Evolutionary conservation across 2,888 invertebrate species (phyloP).

Genomic region (Ophion costatus): DNA sequence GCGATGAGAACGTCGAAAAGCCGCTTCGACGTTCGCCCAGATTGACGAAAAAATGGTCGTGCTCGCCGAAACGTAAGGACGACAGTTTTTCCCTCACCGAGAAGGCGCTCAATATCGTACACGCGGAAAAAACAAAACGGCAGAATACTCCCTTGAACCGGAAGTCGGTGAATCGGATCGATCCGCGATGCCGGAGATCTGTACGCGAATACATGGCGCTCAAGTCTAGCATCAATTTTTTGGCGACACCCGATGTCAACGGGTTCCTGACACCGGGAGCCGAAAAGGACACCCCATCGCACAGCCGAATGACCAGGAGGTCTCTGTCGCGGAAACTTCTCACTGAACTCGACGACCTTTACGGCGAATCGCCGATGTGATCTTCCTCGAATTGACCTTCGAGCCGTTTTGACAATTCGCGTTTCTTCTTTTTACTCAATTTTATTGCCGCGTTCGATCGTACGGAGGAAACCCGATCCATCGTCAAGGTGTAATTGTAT

Average conservation of each 20-base stretch:
- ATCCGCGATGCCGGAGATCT: constrained; percentile 52
- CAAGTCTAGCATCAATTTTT: constrained; percentile 38
- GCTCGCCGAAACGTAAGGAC: constrained; percentile 6
- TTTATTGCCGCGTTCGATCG: not conserved
- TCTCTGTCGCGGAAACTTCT: constrained; percentile 49
- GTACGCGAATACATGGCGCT: constrained; percentile 59
- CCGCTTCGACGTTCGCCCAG: constrained; percentile 32
- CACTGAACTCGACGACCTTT: constrained; percentile 48
- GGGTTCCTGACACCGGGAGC: constrained; percentile 33
- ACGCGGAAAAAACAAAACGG: not conserved
- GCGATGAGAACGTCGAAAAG: not conserved
- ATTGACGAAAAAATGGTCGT: not conserved
- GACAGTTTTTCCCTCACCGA: constrained; percentile 56
- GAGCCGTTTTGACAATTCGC: not conserved
- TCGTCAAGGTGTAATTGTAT: not conserved
- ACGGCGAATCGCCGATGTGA: constrained; percentile 49
- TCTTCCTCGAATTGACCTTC: not conserved
- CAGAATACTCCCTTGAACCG: not conserved
- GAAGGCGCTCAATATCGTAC: constrained; percentile 42
- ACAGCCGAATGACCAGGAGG: constrained; percentile 24
- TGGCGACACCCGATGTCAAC: constrained; percentile 53
- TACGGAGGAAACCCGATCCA: not conserved
- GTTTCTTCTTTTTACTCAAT: not conserved
- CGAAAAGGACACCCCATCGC: constrained; percentile 48
- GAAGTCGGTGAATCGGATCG: constrained; percentile 5